These are phyloP conservation scores for Urocolius indicus DNA, from an alignment of 2,113 vertebrate species.

Conservation along the genomic window DNA sequence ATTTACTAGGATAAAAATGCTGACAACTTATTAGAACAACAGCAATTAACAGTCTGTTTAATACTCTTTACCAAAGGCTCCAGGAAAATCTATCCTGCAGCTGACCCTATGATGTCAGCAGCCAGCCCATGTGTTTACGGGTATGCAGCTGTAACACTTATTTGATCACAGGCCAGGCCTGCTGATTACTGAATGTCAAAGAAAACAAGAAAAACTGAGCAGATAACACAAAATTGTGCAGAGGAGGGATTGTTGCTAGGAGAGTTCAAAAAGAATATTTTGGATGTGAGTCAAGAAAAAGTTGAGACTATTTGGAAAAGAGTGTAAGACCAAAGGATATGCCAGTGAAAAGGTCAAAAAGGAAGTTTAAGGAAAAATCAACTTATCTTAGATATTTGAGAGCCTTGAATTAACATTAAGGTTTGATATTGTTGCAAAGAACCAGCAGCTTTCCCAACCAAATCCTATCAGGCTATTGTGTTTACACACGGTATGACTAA, in stretches of 20 bases:
- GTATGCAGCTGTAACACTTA: background rate
- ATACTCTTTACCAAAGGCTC: background rate
- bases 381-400: conserved; percentile 39
- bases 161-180: conserved; percentile 58
- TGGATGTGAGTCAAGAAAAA: conserved; percentile 57
- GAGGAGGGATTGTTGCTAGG: conserved; percentile 34
- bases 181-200: conserved; percentile 60
- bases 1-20: background rate
- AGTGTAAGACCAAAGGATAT: background rate
- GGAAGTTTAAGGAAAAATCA: conserved; percentile 48
- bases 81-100: background rate
- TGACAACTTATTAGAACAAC: background rate
- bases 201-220: conserved; percentile 59
- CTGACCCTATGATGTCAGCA: conserved; percentile 47
- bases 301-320: conserved; percentile 49
- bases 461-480: background rate
- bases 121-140: background rate
- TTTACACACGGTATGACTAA: background rate
- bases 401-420: conserved; percentile 14
- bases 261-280: conserved; percentile 67
- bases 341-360: conserved; percentile 45
- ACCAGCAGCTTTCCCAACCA: conserved; percentile 30
- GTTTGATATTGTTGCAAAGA: conserved; percentile 6
- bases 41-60: background rate
- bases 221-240: conserved; percentile 35